Evolutionary conservation across 2,797 vertebrate species (phyloP).

Genomic region (Pterois miles): DNA sequence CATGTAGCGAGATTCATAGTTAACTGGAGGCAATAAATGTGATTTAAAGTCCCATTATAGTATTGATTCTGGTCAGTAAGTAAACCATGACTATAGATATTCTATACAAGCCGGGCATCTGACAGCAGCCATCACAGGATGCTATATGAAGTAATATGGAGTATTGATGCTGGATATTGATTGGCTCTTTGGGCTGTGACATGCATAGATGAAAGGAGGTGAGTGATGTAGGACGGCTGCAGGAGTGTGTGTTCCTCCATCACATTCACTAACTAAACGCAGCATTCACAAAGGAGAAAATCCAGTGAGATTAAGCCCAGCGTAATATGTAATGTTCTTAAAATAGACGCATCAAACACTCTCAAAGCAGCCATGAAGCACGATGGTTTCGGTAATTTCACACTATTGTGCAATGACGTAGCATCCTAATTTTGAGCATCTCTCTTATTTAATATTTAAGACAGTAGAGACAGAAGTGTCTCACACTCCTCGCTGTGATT

Average conservation of each 20-base stretch:
- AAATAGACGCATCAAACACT: constrained; percentile 53
- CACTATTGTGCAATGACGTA: background rate
- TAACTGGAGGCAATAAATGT: constrained; percentile 35
- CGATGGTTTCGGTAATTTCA: constrained; percentile 15
- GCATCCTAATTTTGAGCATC: background rate
- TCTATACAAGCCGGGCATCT: constrained; percentile 24
- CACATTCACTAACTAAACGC: constrained; percentile 14
- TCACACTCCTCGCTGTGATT: background rate
- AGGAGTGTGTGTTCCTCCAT: background rate
- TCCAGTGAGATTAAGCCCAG: constrained; percentile 46
- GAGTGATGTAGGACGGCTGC: constrained; percentile 28
- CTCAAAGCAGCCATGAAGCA: constrained; percentile 5
- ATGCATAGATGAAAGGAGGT: constrained; percentile 33
- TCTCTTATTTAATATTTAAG: background rate
- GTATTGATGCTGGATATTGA: constrained; percentile 60
- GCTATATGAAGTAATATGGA: constrained; percentile 58
- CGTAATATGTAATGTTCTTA: constrained; percentile 29
- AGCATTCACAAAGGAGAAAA: constrained; percentile 36
- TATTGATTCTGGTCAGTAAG: constrained; percentile 63
- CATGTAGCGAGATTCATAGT: constrained; percentile 3
- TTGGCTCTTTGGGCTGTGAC: constrained; percentile 42
- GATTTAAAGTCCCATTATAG: constrained; percentile 56
- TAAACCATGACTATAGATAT: constrained; percentile 53
- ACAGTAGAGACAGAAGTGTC: background rate
- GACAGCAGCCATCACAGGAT: constrained; percentile 43